A percentile compares a stretch with the other conserved stretches of the same genome.
These are phyloP conservation scores for Andinoacara biseriatus DNA, from an alignment of 2,113 vertebrate species.

Conservation along the genomic window DNA sequence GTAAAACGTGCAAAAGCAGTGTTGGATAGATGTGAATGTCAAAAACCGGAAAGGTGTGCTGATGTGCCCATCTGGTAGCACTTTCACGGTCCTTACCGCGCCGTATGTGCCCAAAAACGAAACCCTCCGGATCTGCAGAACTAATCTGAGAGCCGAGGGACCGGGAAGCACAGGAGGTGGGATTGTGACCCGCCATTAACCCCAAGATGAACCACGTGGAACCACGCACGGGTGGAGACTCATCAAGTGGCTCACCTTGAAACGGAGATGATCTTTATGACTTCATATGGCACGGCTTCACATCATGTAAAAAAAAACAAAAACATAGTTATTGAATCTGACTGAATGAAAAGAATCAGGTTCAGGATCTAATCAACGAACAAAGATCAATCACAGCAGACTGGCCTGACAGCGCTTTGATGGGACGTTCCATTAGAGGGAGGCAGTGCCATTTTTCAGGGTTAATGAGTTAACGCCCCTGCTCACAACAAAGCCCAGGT, in stretches of 20 bases:
- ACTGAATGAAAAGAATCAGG: neutral
- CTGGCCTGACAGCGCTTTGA: slow-evolving; percentile 10
- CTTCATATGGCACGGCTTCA: slow-evolving; percentile 8
- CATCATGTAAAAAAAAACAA: neutral
- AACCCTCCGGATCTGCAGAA: slow-evolving; percentile 70
- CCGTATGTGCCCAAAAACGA: slow-evolving; percentile 66
- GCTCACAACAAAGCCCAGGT: neutral
- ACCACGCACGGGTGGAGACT: slow-evolving; percentile 40
- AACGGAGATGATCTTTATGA: slow-evolving; percentile 18
- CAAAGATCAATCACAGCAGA: slow-evolving; percentile 20
- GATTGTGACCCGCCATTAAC: slow-evolving; percentile 74
- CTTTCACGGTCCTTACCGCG: slow-evolving; percentile 74
- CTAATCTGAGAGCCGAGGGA: slow-evolving; percentile 65
- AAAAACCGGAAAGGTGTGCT: slow-evolving; percentile 73
- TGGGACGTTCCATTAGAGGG: neutral
- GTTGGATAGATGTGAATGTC: slow-evolving; percentile 64
- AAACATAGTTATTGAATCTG: neutral
- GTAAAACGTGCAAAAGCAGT: slow-evolving; percentile 35
- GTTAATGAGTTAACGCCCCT: slow-evolving; percentile 23
- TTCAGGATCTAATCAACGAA: slow-evolving; percentile 1
- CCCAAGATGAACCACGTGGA: slow-evolving; percentile 61
- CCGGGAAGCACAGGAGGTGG: slow-evolving; percentile 55
- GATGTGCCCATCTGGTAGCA: slow-evolving; percentile 78
- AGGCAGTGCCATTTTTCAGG: slow-evolving; percentile 18
- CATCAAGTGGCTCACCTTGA: slow-evolving; percentile 39